phyloP scores from a whole-genome alignment of 1,140 invertebrate species.

The Bicyclus anynana region DNA sequence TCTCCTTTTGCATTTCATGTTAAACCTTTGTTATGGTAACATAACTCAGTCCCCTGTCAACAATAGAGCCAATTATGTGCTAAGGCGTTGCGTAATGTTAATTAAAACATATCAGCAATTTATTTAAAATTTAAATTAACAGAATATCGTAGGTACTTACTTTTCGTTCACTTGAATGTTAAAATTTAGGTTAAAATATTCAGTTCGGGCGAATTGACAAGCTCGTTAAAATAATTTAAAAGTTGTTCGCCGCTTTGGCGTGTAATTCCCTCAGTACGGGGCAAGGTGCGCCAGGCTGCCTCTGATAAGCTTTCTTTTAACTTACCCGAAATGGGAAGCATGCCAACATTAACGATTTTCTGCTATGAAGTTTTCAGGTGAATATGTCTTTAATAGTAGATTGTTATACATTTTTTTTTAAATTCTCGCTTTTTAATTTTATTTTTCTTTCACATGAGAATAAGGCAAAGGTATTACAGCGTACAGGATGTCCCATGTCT shows the following conservation, averaged over 20 bases:
- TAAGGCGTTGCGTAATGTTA: too few relatives aligned
- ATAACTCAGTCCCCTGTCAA: too few relatives aligned
- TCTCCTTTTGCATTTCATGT: too few relatives aligned
- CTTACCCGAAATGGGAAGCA: slow-evolving; percentile 1
- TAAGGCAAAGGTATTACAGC: too few relatives aligned
- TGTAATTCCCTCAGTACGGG: slow-evolving; percentile 13
- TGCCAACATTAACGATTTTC: neutral
- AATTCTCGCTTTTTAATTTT: too few relatives aligned
- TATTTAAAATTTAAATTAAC: neutral
- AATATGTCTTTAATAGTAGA: neutral
- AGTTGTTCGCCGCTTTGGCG: slow-evolving; percentile 11
- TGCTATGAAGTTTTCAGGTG: neutral
- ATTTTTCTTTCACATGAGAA: too few relatives aligned
- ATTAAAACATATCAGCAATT: too few relatives aligned
- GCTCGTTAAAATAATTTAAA: slow-evolving; percentile 27
- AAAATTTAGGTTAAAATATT: slow-evolving; percentile 31
- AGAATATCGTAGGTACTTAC: neutral
- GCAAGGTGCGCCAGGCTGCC: neutral
- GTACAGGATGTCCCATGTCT: too few relatives aligned
- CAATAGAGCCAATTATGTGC: too few relatives aligned
- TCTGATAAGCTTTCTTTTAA: slow-evolving; percentile 2
- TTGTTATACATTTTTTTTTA: too few relatives aligned
- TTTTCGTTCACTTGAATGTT: slow-evolving; percentile 18
- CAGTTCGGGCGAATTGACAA: slow-evolving; percentile 21
- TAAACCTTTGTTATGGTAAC: too few relatives aligned